Evolutionary conservation across 1,140 invertebrate genomes (phyloP).

Genomic region (Zaprionus lachaisei): DNA sequence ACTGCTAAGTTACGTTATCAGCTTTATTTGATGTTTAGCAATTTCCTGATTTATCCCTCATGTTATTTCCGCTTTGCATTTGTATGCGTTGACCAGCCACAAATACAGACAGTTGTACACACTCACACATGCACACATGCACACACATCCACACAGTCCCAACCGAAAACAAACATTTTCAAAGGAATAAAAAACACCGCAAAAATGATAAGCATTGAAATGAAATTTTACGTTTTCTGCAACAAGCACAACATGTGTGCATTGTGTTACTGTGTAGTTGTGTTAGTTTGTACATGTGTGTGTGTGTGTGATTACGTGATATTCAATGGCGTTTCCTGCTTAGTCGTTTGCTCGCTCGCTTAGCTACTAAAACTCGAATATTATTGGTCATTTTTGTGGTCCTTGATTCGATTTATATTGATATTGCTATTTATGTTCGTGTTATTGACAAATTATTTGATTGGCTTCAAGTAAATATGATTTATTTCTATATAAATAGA

Average conservation of each 20-base stretch:
- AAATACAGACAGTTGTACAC: constrained; percentile 6
- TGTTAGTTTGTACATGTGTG: constrained; percentile 16
- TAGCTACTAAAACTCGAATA: constrained; percentile 48
- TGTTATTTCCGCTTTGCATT: constrained; percentile 81
- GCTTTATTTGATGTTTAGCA: constrained; percentile 83
- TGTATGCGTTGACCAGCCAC: constrained; percentile 69
- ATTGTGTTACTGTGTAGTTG: constrained; percentile 27
- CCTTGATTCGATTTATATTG: constrained; percentile 74
- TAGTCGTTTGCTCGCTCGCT: constrained; percentile 48
- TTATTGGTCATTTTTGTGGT: constrained; percentile 57
- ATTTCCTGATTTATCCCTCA: constrained; percentile 83
- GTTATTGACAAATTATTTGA: constrained; percentile 60
- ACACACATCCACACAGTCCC: background rate
- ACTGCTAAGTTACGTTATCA: constrained; percentile 63
- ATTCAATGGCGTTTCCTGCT: constrained; percentile 78
- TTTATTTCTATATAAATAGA: background rate
- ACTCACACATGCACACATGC: constrained; percentile 3
- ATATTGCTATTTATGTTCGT: constrained; percentile 56
- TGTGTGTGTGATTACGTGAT: constrained; percentile 70
- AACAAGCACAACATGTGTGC: constrained; percentile 27
- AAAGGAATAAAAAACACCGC: constrained; percentile 50
- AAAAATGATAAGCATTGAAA: constrained; percentile 79
- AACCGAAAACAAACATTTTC: constrained; percentile 33
- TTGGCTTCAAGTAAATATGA: constrained; percentile 35
- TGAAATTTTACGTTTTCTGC: constrained; percentile 71